phyloP scores from a whole-genome alignment of 2,113 vertebrate genomes.

The Hipposideros armiger region DNA sequence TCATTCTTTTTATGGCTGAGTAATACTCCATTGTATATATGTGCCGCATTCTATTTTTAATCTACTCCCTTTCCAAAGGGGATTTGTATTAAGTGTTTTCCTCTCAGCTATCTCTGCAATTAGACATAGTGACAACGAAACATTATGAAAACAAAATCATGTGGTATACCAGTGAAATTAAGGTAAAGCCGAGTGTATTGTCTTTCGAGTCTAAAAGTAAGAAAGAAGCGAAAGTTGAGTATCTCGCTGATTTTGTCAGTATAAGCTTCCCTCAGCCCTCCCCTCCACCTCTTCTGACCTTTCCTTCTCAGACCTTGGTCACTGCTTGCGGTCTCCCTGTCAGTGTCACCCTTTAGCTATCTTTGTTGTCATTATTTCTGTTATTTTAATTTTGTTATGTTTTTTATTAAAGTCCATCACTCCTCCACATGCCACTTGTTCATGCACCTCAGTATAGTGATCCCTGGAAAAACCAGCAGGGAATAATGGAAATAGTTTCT shows the following conservation, averaged over 20 bases:
- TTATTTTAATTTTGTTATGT: not conserved
- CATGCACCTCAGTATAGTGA: not conserved
- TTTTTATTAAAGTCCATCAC: not conserved
- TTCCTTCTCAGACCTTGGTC: not conserved
- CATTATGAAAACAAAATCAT: not conserved
- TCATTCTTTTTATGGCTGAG: too few relatives aligned
- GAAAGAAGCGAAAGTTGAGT: not conserved
- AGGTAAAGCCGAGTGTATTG: not conserved
- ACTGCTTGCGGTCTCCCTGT: not conserved
- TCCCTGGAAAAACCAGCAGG: not conserved
- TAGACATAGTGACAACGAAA: not conserved
- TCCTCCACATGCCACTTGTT: not conserved
- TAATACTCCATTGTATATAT: too few relatives aligned
- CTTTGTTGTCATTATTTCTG: not conserved
- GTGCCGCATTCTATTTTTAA: not conserved
- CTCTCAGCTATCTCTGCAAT: not conserved
- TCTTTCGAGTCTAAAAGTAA: not conserved
- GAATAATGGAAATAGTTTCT: not conserved
- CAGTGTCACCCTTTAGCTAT: not conserved
- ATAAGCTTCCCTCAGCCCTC: not conserved
- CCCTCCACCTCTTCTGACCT: not conserved
- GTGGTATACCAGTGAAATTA: not conserved
- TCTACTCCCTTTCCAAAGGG: not conserved
- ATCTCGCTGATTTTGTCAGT: not conserved
- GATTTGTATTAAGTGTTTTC: not conserved